Percentiles rank a stretch among this genome's conserved stretches.
phyloP scores from a whole-genome alignment of 2,113 vertebrate genomes.

The Pipa parva region DNA sequence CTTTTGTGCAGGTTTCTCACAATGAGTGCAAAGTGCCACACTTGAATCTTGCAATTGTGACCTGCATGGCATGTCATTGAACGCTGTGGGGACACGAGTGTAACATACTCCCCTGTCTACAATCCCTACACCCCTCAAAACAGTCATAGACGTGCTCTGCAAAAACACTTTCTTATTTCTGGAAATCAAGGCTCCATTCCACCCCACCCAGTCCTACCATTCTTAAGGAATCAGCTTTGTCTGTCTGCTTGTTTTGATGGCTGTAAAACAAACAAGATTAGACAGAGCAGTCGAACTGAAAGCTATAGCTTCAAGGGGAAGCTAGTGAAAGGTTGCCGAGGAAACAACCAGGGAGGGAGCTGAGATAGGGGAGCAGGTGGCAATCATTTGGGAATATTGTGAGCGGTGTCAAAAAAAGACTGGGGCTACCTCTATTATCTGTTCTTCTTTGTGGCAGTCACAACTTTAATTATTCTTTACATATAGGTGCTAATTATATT shows the following conservation, averaged over 20 bases:
- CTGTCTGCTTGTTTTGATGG: slow-evolving; percentile 83
- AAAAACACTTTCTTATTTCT: slow-evolving; percentile 53
- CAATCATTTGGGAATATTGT: slow-evolving; percentile 81
- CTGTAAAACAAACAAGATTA: slow-evolving; percentile 87
- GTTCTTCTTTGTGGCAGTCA: slow-evolving; percentile 70
- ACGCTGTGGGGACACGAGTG: slow-evolving; percentile 11
- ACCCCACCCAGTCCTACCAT: slow-evolving; percentile 62
- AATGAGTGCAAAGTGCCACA: slow-evolving; percentile 30
- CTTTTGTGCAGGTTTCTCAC: slow-evolving; percentile 30
- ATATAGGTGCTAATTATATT: slow-evolving; percentile 82
- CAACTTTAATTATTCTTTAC: slow-evolving; percentile 82
- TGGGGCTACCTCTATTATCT: slow-evolving; percentile 71
- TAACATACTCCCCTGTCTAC: slow-evolving; percentile 13
- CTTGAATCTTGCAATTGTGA: slow-evolving; percentile 30
- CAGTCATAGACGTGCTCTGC: slow-evolving; percentile 53
- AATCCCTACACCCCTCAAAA: slow-evolving; percentile 43
- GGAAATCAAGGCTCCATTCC: slow-evolving; percentile 67
- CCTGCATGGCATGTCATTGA: slow-evolving; percentile 30
- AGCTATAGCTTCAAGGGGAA: slow-evolving; percentile 84
- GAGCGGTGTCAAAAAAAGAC: slow-evolving; percentile 64
- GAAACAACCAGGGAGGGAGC: slow-evolving; percentile 81
- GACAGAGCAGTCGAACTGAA: slow-evolving; percentile 82
- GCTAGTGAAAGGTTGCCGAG: slow-evolving; percentile 83
- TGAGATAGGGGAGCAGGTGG: slow-evolving; percentile 80
- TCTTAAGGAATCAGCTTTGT: slow-evolving; percentile 80